Conservation (phyloP, 2,113 vertebrate species). For the Mandrillus leucophaeus region DNA sequence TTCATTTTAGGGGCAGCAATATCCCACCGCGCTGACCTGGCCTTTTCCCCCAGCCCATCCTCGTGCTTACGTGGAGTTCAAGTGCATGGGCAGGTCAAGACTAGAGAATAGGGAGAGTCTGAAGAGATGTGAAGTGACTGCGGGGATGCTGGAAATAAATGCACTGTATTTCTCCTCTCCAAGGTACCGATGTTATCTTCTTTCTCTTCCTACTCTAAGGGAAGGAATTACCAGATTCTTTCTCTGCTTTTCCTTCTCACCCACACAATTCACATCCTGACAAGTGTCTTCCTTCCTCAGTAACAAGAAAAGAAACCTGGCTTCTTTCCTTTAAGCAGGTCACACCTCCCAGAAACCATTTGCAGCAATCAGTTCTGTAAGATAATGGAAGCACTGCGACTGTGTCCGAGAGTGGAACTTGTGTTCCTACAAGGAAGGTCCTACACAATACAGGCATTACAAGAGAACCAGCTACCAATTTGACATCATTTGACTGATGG, state of each 20-base stretch:
- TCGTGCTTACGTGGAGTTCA: neutral
- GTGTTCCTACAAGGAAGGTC: neutral
- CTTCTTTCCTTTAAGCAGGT: neutral
- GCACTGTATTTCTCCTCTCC: neutral
- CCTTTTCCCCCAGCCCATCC: neutral
- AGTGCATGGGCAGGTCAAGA: neutral
- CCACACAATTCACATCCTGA: neutral
- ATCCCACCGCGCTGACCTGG: neutral
- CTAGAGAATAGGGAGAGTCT: neutral
- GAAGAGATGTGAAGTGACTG: neutral
- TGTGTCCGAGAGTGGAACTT: neutral
- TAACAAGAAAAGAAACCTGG: neutral
- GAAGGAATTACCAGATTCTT: neutral
- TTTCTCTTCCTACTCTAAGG: neutral
- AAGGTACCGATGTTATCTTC: neutral
- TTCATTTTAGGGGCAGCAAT: neutral
- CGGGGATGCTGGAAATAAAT: neutral
- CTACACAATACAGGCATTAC: neutral
- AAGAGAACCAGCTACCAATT: neutral
- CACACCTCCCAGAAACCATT: slow-evolving; percentile 24
- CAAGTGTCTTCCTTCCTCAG: neutral
- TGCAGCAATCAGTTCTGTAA: neutral
- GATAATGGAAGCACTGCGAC: neutral
- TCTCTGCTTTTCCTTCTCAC: neutral
- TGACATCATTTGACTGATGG: neutral